Evolutionary conservation across 92 coral and sea anemone genomes (phyloP), one percentile per base, ranked within the genome.

Genomic region (Siderastrea radians): DNA sequence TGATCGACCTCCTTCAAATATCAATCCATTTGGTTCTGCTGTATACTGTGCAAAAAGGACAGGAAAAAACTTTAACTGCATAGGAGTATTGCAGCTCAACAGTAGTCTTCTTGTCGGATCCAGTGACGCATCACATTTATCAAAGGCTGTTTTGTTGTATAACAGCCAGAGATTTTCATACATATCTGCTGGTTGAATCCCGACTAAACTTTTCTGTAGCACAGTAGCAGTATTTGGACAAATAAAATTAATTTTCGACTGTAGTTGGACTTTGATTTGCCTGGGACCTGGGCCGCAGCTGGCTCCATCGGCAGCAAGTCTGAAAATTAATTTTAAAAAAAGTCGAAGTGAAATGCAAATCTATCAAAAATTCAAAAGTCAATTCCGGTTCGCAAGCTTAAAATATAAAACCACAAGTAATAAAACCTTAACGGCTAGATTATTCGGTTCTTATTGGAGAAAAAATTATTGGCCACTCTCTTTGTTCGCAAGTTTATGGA

Each of bases 141-240:
- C 81, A 62, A 70, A 92, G n/a, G 87, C 92, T 51, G 73, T 46
- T 45, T 48, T 70, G 78, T 88, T 78, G 9, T 92, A 65, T 4
- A 92, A 67, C 58, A 71, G 58, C 80, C 91, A 88, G 14, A 92
- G 82, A 59, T 79, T 92, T 51, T 87, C 95, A 68, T 84, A 83
- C 83, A 78, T 75, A 4, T 61, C 65, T 9, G 78, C 64, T 81
- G 55, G 68, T 84, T 49, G 54, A 71, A 54, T 77, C 6, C 60
- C 45, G 3, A 5, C 10, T 19, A 17, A n/a, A 66, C 82, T 75
- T 53, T 53, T 64, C 38, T 50, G 75, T 50, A 68, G 74, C 65
- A 75, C 83, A 50, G 72, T 72, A 1, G 80, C 87, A 3, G 54
- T 48, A 76, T 92, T 92, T 61, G 95, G 90, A 67, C 95, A 92